Base-by-base conservation (phyloP, 2,113 vertebrate genomes). In the Morone chrysops region DNA sequence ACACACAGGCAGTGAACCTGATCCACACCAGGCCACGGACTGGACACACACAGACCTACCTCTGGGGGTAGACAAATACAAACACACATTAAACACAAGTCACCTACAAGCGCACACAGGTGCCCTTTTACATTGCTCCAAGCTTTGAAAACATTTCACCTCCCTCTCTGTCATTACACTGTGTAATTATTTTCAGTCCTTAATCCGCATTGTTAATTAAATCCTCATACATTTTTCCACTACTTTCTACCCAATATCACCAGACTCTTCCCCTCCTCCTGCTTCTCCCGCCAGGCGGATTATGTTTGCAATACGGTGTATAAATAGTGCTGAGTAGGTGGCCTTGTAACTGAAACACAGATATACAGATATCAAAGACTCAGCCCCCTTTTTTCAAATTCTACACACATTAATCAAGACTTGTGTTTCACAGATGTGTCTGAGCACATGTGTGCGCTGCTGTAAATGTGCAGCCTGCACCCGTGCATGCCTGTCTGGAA, bases 301-400 rank as follows among this genome's bases (percentile, higher is more conserved):
- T 90, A 89, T 87, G 81, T 92, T 89, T 85, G 86, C 71, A 80
- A 62, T 40, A 25, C n/a, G 6, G 61, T 70, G 67, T 89, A 72
- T 90, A 92, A 91, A 93, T 92, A 89, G 63, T 70, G 83, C 90
- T 78, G 83, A 87, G 87, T 92, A 88, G 83, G 92, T 92, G 93
- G 89, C 72, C 84, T 62, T 38, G 74, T 84, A 86, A 90, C 89
- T 78, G 74, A 90, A 93, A 91, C 72, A 86, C 78, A 76, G 79
- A 91, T 87, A 86, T 41, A 70, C 75, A 74, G 63, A 91, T 88
- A 86, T 93, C 89, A 92, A 92, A 92, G 89, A 68, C 69, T 80
- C 43, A 63, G 65, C 18, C 47, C 68, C 4, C 56, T 74, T 74
- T 20, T 43, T 80, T 81, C 77, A 70, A 74, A 81, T 83, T 76